Percentiles rank a stretch among this genome's conserved stretches.
These are phyloP conservation scores for Pterocles orientalis DNA, from an alignment of 2,113 vertebrate species.

Conservation along the genomic window DNA sequence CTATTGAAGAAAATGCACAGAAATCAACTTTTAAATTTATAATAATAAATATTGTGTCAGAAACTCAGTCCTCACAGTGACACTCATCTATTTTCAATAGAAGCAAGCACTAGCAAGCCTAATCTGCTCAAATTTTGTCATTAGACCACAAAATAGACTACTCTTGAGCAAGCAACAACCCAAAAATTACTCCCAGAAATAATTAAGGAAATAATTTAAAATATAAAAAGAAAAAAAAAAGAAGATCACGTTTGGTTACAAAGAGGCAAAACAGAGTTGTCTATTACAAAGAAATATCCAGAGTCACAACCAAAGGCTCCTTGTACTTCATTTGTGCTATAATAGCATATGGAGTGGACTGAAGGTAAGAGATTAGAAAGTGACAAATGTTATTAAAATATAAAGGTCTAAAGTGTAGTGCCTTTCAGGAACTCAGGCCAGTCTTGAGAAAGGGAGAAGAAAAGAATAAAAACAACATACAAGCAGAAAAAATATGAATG, in stretches of 20 bases:
- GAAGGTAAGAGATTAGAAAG: background rate
- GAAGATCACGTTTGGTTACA: background rate
- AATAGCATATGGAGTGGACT: background rate
- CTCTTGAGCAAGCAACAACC: background rate
- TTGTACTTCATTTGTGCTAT: background rate
- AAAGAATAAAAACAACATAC: background rate
- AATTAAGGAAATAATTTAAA: background rate
- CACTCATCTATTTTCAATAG: background rate
- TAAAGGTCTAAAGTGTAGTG: background rate
- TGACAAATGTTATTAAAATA: background rate
- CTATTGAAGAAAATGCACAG: conserved; percentile 19
- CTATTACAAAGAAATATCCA: background rate
- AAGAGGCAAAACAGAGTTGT: background rate
- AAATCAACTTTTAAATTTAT: conserved; percentile 14
- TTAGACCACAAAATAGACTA: background rate
- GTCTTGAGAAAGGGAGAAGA: background rate
- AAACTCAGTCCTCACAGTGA: background rate
- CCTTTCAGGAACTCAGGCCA: background rate
- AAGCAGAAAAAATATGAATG: background rate
- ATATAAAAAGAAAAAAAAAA: background rate
- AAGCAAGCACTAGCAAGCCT: background rate
- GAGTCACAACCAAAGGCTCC: background rate
- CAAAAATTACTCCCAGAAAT: conserved; percentile 9
- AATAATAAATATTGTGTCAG: conserved; percentile 51
- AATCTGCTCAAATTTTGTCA: conserved; percentile 19